phyloP scores from a whole-genome alignment of 2,797 vertebrate species.

The Xiphophorus birchmanni region DNA sequence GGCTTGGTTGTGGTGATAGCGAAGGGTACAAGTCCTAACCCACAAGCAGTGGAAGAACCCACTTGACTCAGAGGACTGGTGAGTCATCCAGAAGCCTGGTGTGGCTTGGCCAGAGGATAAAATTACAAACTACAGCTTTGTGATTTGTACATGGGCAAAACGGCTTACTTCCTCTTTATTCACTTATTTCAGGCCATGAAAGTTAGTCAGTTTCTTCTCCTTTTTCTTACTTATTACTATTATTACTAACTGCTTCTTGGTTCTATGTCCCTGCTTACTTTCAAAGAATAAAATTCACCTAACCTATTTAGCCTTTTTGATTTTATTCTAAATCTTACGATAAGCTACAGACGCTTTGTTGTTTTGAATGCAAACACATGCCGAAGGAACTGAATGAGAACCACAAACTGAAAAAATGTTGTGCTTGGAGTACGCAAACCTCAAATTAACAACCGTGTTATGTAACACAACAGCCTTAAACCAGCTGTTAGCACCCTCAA shows the following conservation, averaged over 20 bases:
- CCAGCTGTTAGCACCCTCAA: background rate
- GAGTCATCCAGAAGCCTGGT: conserved; percentile 61
- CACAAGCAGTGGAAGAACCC: conserved; percentile 36
- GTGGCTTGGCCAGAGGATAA: conserved; percentile 42
- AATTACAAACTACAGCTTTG: conserved; percentile 42
- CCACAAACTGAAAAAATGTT: conserved; percentile 12
- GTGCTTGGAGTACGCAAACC: background rate
- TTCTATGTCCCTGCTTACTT: conserved; percentile 8
- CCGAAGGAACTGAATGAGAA: conserved; percentile 10
- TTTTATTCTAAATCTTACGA: background rate
- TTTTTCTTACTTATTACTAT: background rate
- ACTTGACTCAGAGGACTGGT: conserved; percentile 41
- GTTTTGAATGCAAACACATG: conserved; percentile 8
- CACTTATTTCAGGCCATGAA: conserved; percentile 33
- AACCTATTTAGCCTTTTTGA: conserved; percentile 9
- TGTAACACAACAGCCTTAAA: conserved; percentile 17
- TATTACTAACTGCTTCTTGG: conserved; percentile 35
- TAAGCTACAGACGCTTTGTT: conserved; percentile 1
- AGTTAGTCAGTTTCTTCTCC: conserved; percentile 34
- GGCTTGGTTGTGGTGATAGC: conserved; percentile 13
- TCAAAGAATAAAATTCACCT: conserved; percentile 5
- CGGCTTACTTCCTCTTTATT: conserved; percentile 72
- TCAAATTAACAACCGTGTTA: background rate
- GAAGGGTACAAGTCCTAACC: conserved; percentile 26
- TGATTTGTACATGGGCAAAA: conserved; percentile 71